A percentile compares a stretch with the other conserved stretches of the same genome.
These are phyloP conservation scores for Hyperoplus lanceolatus DNA, from an alignment of 2,797 vertebrate genomes.

Conservation along the genomic window DNA sequence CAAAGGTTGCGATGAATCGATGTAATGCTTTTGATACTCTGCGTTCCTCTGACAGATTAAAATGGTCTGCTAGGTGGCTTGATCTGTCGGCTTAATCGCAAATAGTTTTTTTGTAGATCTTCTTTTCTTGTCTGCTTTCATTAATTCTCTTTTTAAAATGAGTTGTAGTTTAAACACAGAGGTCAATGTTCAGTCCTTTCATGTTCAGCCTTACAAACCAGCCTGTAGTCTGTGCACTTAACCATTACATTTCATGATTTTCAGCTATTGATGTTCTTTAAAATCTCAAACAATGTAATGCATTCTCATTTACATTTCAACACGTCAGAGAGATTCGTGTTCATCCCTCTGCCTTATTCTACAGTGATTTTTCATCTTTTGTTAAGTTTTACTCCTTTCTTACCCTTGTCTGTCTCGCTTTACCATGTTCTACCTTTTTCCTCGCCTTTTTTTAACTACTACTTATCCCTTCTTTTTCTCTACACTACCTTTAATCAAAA, in stretches of 20 bases:
- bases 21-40: conserved; percentile 8
- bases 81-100: background rate
- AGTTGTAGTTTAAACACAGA: background rate
- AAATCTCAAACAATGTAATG: background rate
- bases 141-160: conserved; percentile 4
- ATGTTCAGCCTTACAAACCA: background rate
- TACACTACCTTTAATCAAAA: background rate
- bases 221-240: background rate
- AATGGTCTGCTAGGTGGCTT: background rate
- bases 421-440: background rate
- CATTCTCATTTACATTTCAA: conserved; percentile 15
- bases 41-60: conserved; percentile 6
- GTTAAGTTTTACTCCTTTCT: background rate
- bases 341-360: conserved; percentile 5
- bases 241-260: background rate
- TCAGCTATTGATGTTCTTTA: background rate
- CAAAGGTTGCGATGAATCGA: background rate
- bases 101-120: background rate
- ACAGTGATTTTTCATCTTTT: background rate
- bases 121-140: background rate
- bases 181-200: background rate
- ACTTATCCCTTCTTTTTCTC: background rate
- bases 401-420: background rate
- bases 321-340: background rate
- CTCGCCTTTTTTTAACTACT: background rate